phyloP scores from a whole-genome alignment of 2,888 invertebrate genomes.

The Neocrepidodera transversa region DNA sequence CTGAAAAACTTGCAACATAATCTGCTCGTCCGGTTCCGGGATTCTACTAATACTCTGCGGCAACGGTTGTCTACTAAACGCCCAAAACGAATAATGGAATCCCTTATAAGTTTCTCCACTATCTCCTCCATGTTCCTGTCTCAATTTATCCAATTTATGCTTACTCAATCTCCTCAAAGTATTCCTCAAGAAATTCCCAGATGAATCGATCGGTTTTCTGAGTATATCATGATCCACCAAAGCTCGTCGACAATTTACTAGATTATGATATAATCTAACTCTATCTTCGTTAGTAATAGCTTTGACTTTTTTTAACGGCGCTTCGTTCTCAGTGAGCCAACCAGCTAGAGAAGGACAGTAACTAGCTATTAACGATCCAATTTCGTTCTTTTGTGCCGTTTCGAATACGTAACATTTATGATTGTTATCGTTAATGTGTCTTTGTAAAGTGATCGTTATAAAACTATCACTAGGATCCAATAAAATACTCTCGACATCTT shows the following conservation, averaged over 20 bases:
- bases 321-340: conserved; percentile 79
- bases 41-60: conserved; percentile 85
- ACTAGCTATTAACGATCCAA: conserved; percentile 89
- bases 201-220: conserved; percentile 81
- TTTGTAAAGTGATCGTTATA: conserved; percentile 85
- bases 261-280: conserved; percentile 84
- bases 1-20: conserved; percentile 88
- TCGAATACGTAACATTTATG: conserved; percentile 94
- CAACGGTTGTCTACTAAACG: conserved; percentile 81
- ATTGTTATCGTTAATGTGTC: conserved; percentile 69
- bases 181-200: conserved; percentile 87
- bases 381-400: conserved; percentile 87
- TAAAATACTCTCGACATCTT: conserved; percentile 86
- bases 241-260: conserved; percentile 82
- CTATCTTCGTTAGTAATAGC: conserved; percentile 89
- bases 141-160: conserved; percentile 79
- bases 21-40: conserved; percentile 85
- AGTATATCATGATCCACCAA: conserved; percentile 84
- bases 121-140: conserved; percentile 72
- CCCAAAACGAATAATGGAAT: conserved; percentile 88
- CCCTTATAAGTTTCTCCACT: conserved; percentile 87
- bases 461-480: conserved; percentile 92
- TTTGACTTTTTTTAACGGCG: conserved; percentile 67
- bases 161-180: conserved; percentile 86
- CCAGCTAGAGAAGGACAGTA: conserved; percentile 87